Base-by-base conservation (phyloP, 2,888 invertebrate species). In the Rhaphigaster nebulosa region DNA sequence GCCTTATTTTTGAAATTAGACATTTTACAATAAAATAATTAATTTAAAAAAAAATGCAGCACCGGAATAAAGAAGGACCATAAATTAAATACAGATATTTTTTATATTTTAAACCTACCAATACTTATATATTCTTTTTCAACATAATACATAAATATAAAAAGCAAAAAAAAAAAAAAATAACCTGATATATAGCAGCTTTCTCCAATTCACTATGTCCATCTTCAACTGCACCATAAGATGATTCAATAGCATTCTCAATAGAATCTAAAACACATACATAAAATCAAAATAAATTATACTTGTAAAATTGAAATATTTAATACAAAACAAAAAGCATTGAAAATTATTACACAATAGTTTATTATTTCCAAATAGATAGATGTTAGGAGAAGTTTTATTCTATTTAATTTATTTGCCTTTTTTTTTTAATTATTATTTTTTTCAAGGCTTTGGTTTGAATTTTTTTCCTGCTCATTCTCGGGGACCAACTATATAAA, bases 191-290 rank as follows among this genome's bases (percentile, higher is more conserved):
- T 92, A 95, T 95, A 56, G 96, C 96, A 34, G 98, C 98, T 93
- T 97, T 97, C n/a, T 96, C 94, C 80, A 98, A 94, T 93, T 98
- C 96, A 92, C 96, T 95, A 13, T 95, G 95, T 0, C 97, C 98
- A n/a, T 95, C 94, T 93, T 97, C 97, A 10, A 98, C 97, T 92
- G 96, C 95, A 5, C 95, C 95, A 90, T 96, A 95, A 1, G 97
- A 96, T 91, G 95, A 95, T 93, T 97, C 97, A 93, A 98, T 96
- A 94, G 96, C 96, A 93, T 95, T 96, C 93, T 98, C 98, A 92
- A 98, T 97, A 13, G 96, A 95, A 94, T 97, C 98, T 98, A 94
- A 41, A 94, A 94, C 92, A 92, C 91, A 92, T 92, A 18, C 13
- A 65, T 65, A 26, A 84, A 84, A 65, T 65, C 13, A 50, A 50